These are phyloP conservation scores for Scyliorhinus canicula DNA, from an alignment of 2,797 vertebrate genomes.

Conservation along the genomic window DNA sequence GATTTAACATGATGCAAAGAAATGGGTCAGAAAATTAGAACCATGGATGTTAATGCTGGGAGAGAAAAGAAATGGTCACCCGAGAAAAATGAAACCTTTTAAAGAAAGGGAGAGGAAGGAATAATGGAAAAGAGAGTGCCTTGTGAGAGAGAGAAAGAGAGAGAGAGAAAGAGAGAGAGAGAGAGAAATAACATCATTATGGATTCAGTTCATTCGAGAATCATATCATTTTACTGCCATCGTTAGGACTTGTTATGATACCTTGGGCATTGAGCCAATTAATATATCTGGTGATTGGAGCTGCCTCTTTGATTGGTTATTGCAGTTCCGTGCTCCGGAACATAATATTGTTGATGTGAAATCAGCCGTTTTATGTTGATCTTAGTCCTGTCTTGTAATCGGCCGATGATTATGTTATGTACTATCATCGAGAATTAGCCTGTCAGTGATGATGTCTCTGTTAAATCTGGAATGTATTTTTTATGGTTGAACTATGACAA, in stretches of 20 bases:
- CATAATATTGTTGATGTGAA: conserved; percentile 10
- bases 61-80: not conserved
- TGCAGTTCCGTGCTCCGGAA: not conserved
- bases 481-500: not conserved
- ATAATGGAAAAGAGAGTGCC: not conserved
- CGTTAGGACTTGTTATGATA: not conserved
- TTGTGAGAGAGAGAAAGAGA: not conserved
- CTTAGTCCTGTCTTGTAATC: not conserved
- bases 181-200: not conserved
- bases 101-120: not conserved
- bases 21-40: conserved; percentile 8
- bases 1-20: not conserved
- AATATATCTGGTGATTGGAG: conserved; percentile 1
- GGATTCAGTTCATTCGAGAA: not conserved
- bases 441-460: not conserved
- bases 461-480: not conserved
- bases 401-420: not conserved
- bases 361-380: not conserved
- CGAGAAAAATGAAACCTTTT: not conserved
- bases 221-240: not conserved
- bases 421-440: not conserved
- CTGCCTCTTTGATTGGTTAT: conserved; percentile 11
- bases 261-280: conserved; percentile 15
- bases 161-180: not conserved
- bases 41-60: not conserved